A percentile compares a stretch with the other conserved stretches of the same genome.
phyloP scores from a whole-genome alignment of 2,113 vertebrate species.

The Columbina picui region DNA sequence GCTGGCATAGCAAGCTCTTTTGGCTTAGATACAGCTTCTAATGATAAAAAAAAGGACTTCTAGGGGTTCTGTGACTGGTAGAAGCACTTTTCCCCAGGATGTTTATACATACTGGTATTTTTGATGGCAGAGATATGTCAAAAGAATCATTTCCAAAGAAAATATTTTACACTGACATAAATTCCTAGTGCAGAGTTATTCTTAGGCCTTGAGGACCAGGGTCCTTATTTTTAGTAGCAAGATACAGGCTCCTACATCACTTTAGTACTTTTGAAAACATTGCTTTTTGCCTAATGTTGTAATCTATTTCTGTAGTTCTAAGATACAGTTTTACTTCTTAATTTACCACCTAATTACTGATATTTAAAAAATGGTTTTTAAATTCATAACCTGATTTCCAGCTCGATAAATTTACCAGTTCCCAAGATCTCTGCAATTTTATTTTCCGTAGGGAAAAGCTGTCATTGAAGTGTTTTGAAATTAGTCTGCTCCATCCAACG shows the following conservation, averaged over 20 bases:
- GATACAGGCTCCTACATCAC: neutral
- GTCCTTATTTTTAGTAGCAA: slow-evolving; percentile 7
- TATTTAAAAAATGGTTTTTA: neutral
- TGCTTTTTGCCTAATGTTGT: neutral
- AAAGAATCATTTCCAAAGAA: neutral
- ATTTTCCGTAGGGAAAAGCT: slow-evolving; percentile 56
- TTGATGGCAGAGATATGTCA: neutral
- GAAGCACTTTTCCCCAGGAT: neutral
- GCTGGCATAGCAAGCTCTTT: neutral
- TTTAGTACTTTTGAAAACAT: neutral
- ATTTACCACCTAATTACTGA: neutral
- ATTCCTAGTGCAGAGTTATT: neutral
- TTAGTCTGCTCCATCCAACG: slow-evolving; percentile 38
- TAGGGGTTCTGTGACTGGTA: neutral
- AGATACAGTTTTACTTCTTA: neutral
- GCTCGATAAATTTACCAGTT: slow-evolving; percentile 28
- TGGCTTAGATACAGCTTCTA: neutral
- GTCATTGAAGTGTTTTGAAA: slow-evolving; percentile 52
- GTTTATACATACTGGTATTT: neutral
- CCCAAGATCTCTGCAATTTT: slow-evolving; percentile 46
- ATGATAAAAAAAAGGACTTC: neutral
- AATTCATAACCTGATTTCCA: neutral
- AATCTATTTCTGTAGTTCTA: neutral
- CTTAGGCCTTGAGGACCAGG: neutral
- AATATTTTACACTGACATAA: neutral